Evolutionary conservation across 2,113 vertebrate species (phyloP).

Genomic region (Aphyosemion australe): DNA sequence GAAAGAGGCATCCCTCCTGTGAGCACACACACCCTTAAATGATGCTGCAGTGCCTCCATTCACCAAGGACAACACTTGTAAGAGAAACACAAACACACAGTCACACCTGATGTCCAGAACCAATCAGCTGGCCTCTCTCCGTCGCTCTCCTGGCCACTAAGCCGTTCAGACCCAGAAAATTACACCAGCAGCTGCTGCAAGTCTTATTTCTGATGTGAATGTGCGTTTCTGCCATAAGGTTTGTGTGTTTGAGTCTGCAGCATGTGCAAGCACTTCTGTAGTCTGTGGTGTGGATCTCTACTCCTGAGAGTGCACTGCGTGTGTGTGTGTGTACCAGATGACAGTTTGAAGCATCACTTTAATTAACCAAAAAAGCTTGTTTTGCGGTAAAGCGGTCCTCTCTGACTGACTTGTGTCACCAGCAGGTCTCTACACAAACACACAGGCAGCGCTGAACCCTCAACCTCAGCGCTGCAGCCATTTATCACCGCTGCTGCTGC

Average conservation of each 20-base stretch:
- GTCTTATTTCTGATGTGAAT: slow-evolving; percentile 1
- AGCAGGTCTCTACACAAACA: slow-evolving; percentile 12
- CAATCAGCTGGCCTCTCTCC: slow-evolving; percentile 26
- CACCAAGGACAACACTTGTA: background rate
- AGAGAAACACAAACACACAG: background rate
- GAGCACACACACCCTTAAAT: background rate
- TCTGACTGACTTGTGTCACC: slow-evolving; percentile 59
- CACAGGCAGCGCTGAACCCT: slow-evolving; percentile 1
- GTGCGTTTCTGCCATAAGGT: slow-evolving; percentile 15
- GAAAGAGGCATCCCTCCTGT: background rate
- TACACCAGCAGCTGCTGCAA: slow-evolving; percentile 51
- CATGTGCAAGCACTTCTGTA: background rate
- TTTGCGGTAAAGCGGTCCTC: slow-evolving; percentile 23
- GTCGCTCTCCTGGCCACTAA: slow-evolving; percentile 20
- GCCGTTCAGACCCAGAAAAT: slow-evolving; percentile 47
- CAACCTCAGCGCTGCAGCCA: slow-evolving; percentile 16
- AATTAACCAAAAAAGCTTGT: slow-evolving; percentile 48
- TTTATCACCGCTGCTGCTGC: slow-evolving; percentile 23
- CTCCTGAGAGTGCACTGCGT: background rate
- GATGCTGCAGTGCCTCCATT: background rate
- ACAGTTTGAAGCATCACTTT: slow-evolving; percentile 68
- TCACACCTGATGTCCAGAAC: slow-evolving; percentile 15
- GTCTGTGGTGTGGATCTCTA: slow-evolving; percentile 6
- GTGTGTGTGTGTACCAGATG: slow-evolving; percentile 36
- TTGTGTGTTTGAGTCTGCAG: slow-evolving; percentile 4